Evolutionary conservation across 2,888 invertebrate genomes (phyloP), one percentile per base, ranked within the genome.

Genomic region (Lasioglossum oenotherae): DNA sequence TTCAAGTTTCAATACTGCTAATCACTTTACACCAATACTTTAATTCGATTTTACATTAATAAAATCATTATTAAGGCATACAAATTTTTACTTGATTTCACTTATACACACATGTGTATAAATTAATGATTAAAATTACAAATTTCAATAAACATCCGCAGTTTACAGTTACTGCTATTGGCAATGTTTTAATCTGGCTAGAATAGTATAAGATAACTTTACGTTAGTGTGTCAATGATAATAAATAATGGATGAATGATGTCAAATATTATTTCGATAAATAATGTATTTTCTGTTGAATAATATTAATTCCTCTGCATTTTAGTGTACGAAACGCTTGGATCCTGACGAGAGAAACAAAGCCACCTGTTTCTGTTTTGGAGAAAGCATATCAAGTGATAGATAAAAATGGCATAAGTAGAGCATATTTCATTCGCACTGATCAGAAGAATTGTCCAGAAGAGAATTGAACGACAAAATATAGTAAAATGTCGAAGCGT

Each of bases 341-440:
- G 97, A 96, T 97, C 80, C 94, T 97, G 75, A 97, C 97, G 0
- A 96, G 97, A 90, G 96, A 96, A 75, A 95, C 96, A 53, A 95
- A 96, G 76, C 97, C 97, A 31, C 94, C 96, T 0, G 91, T 96
- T 3, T 93, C 96, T 38, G 96, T 96, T 0, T 93, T 97, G 92
- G 96, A 97, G 88, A 96, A 96, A 87, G 97, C 97, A 0, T 97
- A 97, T 90, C 93, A 95, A 74, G 95, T 96, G 4, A 91, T 96
- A 16, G 96, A 97, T 86, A 96, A 95, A 81, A 96, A 96, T 92
- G 95, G 95, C 16, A 96, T 97, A 80, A 96, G 96, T 90, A 95
- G 96, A 85, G 96, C 96, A 0, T 96, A 96, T 92, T 96, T 97
- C 87, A 95, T 96, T 75, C 95, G 96, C 80, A 97, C 97, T 0